Base-by-base conservation (phyloP, 2,888 invertebrate species). In the Macropis europaea region DNA sequence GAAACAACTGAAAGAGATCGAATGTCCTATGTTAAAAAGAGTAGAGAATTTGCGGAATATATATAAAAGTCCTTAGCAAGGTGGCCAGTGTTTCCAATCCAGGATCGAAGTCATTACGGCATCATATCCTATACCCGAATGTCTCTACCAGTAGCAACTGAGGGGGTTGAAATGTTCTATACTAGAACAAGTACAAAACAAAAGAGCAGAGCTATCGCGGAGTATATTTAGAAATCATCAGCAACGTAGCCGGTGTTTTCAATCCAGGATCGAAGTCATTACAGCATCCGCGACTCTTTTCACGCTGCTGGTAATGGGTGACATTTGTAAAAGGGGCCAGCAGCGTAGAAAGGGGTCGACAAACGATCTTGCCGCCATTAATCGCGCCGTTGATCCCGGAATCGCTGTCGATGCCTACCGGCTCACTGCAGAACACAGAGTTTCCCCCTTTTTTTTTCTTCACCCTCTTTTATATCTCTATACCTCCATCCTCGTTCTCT, bases 281-380 rank as follows among this genome's bases (percentile, higher is more conserved):
- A 63, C 47, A 22, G 36, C 57, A 32, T 43, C 36, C 38, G 28
- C 48, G 60, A 43, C 19, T 32, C 71, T 50, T 50, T 50, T 15
- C 22, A 22, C 45, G 19, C 34, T 34, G 19, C 47, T 26, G 32
- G 42, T 52, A 48, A 73, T 72, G 59, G 30, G 47, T 53, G 72
- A 54, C 59, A 66, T 64, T 54, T 66, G 50, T 66, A 66, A 54
- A 72, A 56, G 66, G 54, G 54, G 28, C 40, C 42, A 53, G 15
- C 36, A 9, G 32, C 24, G 36, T 11, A 57, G 36, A 43, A 71
- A 48, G 67, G 61, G 47, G 38, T 57, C 43, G 76, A 61, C 71
- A 73, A 71, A 73, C 66, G 79, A 71, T 78, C 76, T 73, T 59
- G 67, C 48, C 50, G 63, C 61, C 70, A 81, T 84, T 84, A 83